Base-by-base conservation (phyloP, 2,797 vertebrate genomes). In the Premnoplex brunnescens region DNA sequence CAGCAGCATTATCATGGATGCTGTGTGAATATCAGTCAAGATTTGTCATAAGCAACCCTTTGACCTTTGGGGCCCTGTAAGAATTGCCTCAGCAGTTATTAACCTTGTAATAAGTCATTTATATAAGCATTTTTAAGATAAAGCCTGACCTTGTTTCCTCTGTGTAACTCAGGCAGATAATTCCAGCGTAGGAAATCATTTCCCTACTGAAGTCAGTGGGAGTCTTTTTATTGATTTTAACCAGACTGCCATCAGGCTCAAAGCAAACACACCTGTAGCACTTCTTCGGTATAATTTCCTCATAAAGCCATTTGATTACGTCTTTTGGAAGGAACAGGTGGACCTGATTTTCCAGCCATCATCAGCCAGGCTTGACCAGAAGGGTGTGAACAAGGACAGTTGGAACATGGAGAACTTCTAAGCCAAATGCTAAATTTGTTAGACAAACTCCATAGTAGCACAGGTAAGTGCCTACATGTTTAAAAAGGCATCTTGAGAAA, bases 101-200 rank as follows among this genome's bases (percentile, higher is more conserved):
- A 88, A 83, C 54, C 62, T 34, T 78, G 23, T 37, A 71, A 63
- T 13, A 85, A 67, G 64, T 56, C 80, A 52, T 85, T 85, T 69
- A 63, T 64, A 5, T 27, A 78, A 90, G 36, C 20, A 34, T 56
- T 44, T 55, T 54, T 7, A 54, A 73, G 66, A 93, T 83, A 86
- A 91, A 86, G 32, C 26, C 44, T 79, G 78, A 75, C 71, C 43
- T 78, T 51, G 4, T 14, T 85, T 85, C 41, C 32, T 43, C 39
- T 56, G 27, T 0, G 0, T 60, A 68, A 62, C 21, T 24, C 52
- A 37, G 44, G 41, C 46, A 56, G 52, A 39, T 18, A 32, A 7
- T 58, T 67, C 32, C 48, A 80, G 49, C 63, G 14, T 17, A 74
- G 44, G 41, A 80, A 66, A 77, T 32, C 0, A 52, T 55, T 62